Evolutionary conservation across 2,888 invertebrate genomes (phyloP).

Genomic region (Odontocerum albicorne): DNA sequence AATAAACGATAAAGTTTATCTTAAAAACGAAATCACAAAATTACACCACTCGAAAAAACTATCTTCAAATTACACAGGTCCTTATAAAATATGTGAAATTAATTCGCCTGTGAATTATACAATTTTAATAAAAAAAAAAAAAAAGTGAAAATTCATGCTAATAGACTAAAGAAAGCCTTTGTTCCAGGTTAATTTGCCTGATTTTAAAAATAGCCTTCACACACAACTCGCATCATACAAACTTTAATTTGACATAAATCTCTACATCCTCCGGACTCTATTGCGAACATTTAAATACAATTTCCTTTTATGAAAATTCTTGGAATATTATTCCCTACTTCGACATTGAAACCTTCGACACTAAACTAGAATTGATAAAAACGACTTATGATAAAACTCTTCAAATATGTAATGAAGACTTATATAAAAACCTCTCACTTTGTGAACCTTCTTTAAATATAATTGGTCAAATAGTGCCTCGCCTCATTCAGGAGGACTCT

Average conservation of each 20-base stretch:
- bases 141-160: conserved; percentile 26
- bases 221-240: too few relatives aligned
- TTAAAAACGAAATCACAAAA: conserved; percentile 24
- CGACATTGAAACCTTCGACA: not conserved
- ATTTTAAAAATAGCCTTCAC: too few relatives aligned
- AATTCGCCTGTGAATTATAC: conserved; percentile 34
- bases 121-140: conserved; percentile 32
- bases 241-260: too few relatives aligned
- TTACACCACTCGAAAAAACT: conserved; percentile 29
- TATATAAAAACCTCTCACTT: not conserved
- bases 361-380: not conserved
- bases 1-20: conserved; percentile 34
- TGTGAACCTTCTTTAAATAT: not conserved
- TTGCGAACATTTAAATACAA: not conserved
- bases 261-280: not conserved
- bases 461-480: not conserved
- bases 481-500: too few relatives aligned
- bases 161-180: conserved; percentile 23
- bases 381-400: not conserved
- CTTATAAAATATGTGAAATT: conserved; percentile 32
- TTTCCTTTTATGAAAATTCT: not conserved
- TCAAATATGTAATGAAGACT: not conserved
- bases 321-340: not conserved
- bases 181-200: not conserved
- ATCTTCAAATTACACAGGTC: conserved; percentile 29